Base-by-base conservation (phyloP, 2,888 invertebrate genomes). In the Tinea semifulvella region DNA sequence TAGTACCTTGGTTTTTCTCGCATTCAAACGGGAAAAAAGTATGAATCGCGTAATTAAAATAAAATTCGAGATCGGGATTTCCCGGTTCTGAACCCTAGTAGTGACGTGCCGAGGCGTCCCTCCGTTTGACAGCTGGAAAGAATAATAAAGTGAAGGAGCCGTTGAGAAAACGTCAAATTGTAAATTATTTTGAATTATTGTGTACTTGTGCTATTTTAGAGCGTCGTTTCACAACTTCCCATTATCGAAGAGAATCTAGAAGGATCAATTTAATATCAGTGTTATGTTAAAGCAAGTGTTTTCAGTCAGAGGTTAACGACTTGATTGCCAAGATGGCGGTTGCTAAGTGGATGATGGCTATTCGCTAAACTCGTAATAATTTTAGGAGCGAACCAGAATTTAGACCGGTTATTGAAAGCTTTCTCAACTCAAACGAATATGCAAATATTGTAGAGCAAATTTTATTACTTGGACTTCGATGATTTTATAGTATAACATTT, bases 301-400 rank as follows among this genome's bases (percentile, higher is more conserved):
- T n/a, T 35, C 53, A 50, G 56, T 49, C 60, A 58, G 57, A 67
- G 75, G 76, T 76, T 74, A 77, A 77, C 70, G 65, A 74, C 68
- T 68, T 73, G 72, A 75, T 76, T 71, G 69, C 59, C 58, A 71
- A 68, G 68, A 72, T 69, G 72, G 68, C 73, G 68, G 65, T 65
- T 64, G 71, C 62, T 75, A 76, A 76, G 70, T 75, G 73, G 66
- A 72, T 74, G 71, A 76, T 75, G 69, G 65, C 65, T 56, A 64
- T 31, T 44, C 55, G 55, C 43, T 31, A 43, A 43, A 31, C 20
- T 31, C 28, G n/a, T n/a, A 18, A 28, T 14, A 28, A 43, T 43
- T 43, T 43, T 36, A 16, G 17, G 17, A 36, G 10, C 13, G 18
- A 36, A 36, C 36, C 7, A 17, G 36, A 36, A 18, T 36, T 36